phyloP scores from a whole-genome alignment of 92 coral and sea anemone genomes.

The Meandrina meandrites region DNA sequence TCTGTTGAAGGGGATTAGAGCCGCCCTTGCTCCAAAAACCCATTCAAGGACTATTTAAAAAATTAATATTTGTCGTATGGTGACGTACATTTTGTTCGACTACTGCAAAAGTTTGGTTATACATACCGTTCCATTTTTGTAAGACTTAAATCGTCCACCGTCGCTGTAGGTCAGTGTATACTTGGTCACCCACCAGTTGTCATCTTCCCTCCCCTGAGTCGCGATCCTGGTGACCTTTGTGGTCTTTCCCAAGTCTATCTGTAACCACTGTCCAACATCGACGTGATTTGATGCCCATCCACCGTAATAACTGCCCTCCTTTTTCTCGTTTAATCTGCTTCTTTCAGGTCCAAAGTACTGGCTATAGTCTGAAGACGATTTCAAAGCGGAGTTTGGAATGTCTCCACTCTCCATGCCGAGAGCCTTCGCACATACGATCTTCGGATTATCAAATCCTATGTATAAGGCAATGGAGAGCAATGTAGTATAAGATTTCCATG shows the following conservation, averaged over 20 bases:
- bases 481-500: neutral
- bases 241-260: slow-evolving; percentile 12
- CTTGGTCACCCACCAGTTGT: slow-evolving; percentile 32
- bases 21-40: too few species aligned
- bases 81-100: neutral
- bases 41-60: too few species aligned
- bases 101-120: neutral
- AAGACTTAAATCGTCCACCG: slow-evolving; percentile 1
- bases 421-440: neutral
- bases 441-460: slow-evolving; percentile 15
- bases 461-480: neutral
- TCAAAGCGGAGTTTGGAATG: slow-evolving; percentile 9
- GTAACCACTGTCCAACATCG: neutral
- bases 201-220: slow-evolving; percentile 2
- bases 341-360: slow-evolving; percentile 18
- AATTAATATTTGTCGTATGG: neutral
- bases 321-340: neutral
- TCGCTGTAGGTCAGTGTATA: slow-evolving; percentile 37
- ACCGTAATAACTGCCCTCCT: slow-evolving; percentile 1
- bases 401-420: slow-evolving; percentile 16
- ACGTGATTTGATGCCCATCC: neutral
- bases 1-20: too few species aligned
- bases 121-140: slow-evolving; percentile 2
- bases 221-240: slow-evolving; percentile 26
- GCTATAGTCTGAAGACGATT: slow-evolving; percentile 4